Conservation (phyloP, 2,888 invertebrate genomes). For the Sinodicranocentrus sp. region DNA sequence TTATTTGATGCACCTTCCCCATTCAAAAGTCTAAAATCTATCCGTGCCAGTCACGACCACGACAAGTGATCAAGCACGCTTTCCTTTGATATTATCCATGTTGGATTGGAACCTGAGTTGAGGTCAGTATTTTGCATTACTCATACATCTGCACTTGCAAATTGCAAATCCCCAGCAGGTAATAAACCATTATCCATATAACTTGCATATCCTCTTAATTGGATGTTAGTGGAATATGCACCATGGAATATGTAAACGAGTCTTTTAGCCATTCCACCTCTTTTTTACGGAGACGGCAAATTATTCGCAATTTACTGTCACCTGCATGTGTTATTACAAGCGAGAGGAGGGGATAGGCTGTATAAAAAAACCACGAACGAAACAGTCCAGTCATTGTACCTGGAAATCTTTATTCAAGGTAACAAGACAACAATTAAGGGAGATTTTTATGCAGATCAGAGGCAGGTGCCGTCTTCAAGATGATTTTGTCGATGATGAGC, state of each 20-base stretch:
- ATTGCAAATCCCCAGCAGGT: background rate
- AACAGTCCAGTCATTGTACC: conserved; percentile 40
- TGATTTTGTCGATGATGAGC: conserved; percentile 27
- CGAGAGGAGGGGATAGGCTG: too few species aligned
- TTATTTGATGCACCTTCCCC: too few species aligned
- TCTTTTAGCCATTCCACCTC: background rate
- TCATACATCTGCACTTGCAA: conserved; percentile 15
- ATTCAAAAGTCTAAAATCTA: too few species aligned
- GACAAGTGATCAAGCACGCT: conserved; percentile 35
- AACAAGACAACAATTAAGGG: conserved; percentile 52
- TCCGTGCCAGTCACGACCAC: conserved; percentile 20
- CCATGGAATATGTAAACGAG: background rate
- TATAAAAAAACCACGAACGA: background rate
- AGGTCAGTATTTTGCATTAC: conserved; percentile 39
- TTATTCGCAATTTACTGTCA: conserved; percentile 22
- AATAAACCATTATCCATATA: background rate
- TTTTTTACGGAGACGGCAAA: background rate
- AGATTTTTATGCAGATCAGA: conserved; percentile 59
- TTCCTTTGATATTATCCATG: conserved; percentile 6
- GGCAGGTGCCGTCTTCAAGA: conserved; percentile 56
- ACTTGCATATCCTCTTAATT: background rate
- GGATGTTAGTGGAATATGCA: background rate
- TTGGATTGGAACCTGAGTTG: conserved; percentile 56
- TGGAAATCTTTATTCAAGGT: conserved; percentile 34
- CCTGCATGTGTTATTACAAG: conserved; percentile 18